Evolutionary conservation across 1,140 invertebrate species (phyloP).

Genomic region (Panagrolaimus sp.): DNA sequence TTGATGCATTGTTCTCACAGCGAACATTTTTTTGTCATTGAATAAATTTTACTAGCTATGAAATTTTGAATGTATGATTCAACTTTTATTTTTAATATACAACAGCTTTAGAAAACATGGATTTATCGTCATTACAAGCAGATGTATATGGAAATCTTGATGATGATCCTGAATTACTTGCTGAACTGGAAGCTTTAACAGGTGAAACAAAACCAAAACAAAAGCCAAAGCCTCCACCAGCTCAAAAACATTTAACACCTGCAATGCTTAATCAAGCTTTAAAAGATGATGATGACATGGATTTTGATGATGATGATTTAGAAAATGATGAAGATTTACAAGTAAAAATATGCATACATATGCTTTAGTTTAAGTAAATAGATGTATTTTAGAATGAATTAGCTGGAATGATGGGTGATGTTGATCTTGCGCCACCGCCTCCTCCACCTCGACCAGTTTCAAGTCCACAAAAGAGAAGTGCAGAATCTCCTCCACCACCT

Average conservation of each 20-base stretch:
- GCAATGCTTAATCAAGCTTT: neutral
- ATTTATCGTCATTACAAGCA: neutral
- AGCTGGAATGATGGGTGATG: neutral
- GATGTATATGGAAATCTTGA: neutral
- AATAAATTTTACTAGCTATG: too few relatives aligned
- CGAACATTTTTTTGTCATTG: too few relatives aligned
- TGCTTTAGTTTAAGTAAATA: neutral
- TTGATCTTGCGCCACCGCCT: neutral
- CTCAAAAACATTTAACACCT: neutral
- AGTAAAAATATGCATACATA: neutral
- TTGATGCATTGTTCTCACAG: too few relatives aligned
- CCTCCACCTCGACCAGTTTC: too few relatives aligned
- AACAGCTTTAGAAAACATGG: neutral
- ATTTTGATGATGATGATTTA: slow-evolving; percentile 6
- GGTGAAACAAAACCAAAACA: neutral
- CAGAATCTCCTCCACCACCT: neutral
- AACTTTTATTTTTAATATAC: too few relatives aligned
- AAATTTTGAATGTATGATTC: too few relatives aligned
- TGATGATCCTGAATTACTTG: neutral
- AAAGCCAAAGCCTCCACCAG: neutral
- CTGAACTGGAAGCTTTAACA: neutral
- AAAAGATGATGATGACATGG: neutral
- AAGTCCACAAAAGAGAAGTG: neutral
- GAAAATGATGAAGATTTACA: neutral
- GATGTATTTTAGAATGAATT: neutral